Percentiles rank a stretch among this genome's conserved stretches.
phyloP scores from a whole-genome alignment of 2,888 invertebrate species.

The Chymomyza caudatula region DNA sequence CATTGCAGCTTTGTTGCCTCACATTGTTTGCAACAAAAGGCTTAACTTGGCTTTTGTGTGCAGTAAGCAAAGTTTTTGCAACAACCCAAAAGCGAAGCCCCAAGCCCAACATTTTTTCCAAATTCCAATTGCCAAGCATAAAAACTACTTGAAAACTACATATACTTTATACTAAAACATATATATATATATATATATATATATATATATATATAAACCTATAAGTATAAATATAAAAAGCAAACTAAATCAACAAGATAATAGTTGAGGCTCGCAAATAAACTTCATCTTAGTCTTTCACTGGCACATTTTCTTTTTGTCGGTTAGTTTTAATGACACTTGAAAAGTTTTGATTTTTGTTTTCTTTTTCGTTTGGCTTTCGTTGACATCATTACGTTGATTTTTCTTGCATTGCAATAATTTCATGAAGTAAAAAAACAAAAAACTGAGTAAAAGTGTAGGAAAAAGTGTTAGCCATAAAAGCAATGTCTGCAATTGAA shows the following conservation, averaged over 20 bases:
- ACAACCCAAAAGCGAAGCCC: background rate
- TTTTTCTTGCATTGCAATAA: slow-evolving; percentile 34
- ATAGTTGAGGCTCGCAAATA: slow-evolving; percentile 25
- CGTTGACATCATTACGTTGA: slow-evolving; percentile 65
- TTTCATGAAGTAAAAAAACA: background rate
- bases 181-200: background rate
- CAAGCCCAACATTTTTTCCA: slow-evolving; percentile 22
- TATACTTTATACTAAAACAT: background rate
- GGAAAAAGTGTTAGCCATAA: slow-evolving; percentile 8
- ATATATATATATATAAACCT: background rate
- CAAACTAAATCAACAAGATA: slow-evolving; percentile 57
- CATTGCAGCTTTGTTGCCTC: slow-evolving; percentile 11
- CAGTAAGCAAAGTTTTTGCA: slow-evolving; percentile 24
- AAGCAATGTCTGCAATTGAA: slow-evolving; percentile 10
- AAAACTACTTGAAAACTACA: background rate
- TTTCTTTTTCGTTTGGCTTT: slow-evolving; percentile 22
- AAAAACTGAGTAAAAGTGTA: background rate
- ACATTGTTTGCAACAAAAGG: slow-evolving; percentile 54
- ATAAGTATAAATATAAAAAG: slow-evolving; percentile 1
- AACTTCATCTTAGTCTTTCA: slow-evolving; percentile 2
- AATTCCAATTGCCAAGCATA: slow-evolving; percentile 25
- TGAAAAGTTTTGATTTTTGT: slow-evolving; percentile 61
- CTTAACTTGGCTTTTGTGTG: slow-evolving; percentile 45
- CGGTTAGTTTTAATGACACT: slow-evolving; percentile 70
- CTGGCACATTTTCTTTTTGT: slow-evolving; percentile 33